Percentiles rank a stretch among this genome's conserved stretches.
Evolutionary conservation across 1,140 invertebrate species (phyloP).

Genomic region (Brachionus calyciflorus): DNA sequence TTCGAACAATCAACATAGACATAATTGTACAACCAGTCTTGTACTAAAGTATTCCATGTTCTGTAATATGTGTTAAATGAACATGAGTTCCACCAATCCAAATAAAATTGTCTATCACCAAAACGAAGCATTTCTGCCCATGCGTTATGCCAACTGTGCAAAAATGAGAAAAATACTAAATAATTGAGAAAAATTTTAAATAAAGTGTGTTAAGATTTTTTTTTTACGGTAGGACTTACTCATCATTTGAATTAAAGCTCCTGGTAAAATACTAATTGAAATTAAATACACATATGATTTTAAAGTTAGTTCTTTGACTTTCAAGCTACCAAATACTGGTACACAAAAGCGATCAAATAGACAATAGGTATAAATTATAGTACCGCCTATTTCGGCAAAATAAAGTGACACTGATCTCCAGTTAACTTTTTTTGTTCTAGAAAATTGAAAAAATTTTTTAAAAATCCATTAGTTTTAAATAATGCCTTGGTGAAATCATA

Average conservation of each 20-base stretch:
- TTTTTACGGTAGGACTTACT: slow-evolving; percentile 51
- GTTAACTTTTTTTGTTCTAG: slow-evolving; percentile 67
- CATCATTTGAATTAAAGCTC: slow-evolving; percentile 70
- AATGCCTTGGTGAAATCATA: no score
- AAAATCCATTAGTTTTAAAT: no score
- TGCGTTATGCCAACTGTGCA: slow-evolving; percentile 82
- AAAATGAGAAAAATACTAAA: slow-evolving; percentile 71
- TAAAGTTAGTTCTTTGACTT: slow-evolving; percentile 65
- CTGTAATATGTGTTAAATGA: slow-evolving; percentile 76
- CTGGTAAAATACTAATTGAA: slow-evolving; percentile 73
- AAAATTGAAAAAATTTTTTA: no score
- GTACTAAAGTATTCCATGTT: slow-evolving; percentile 88
- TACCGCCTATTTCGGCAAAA: slow-evolving; percentile 71
- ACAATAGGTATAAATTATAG: slow-evolving; percentile 75
- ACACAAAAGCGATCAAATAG: slow-evolving; percentile 73
- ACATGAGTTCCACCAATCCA: slow-evolving; percentile 88
- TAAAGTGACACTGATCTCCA: slow-evolving; percentile 73
- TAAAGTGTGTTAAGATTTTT: background rate
- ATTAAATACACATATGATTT: slow-evolving; percentile 67
- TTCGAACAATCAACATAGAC: slow-evolving; percentile 76
- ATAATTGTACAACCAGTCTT: slow-evolving; percentile 89
- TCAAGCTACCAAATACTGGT: slow-evolving; percentile 71
- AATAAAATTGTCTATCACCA: slow-evolving; percentile 69
- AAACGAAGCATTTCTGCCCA: slow-evolving; percentile 81
- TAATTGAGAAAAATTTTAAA: background rate